These are phyloP conservation scores for Ormia ochracea DNA, from an alignment of 2,888 invertebrate species.

Conservation along the genomic window DNA sequence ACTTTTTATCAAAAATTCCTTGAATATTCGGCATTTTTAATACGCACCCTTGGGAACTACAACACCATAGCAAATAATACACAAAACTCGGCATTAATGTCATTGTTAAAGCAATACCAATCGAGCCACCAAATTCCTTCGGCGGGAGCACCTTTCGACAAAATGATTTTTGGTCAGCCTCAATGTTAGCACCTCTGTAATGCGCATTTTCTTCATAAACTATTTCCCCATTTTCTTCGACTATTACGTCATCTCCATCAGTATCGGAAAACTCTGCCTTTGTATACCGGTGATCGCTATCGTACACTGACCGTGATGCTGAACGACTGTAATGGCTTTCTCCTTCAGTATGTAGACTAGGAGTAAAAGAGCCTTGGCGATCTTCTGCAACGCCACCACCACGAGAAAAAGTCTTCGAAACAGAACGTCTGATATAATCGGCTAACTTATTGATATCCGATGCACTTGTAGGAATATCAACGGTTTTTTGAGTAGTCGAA, in stretches of 20 bases:
- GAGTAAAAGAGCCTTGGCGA: constrained; percentile 63
- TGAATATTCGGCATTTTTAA: constrained; percentile 63
- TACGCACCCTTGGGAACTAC: constrained; percentile 61
- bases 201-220: constrained; percentile 64
- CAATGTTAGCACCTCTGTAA: constrained; percentile 68
- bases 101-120: constrained; percentile 69
- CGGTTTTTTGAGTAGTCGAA: constrained; percentile 68
- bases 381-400: constrained; percentile 19
- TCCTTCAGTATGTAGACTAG: constrained; percentile 66
- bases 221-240: constrained; percentile 50
- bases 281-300: constrained; percentile 72
- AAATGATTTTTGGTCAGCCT: constrained; percentile 51
- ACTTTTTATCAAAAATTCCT: constrained; percentile 65
- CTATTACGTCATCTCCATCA: constrained; percentile 42
- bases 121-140: constrained; percentile 72
- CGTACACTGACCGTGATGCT: constrained; percentile 72
- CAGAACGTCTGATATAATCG: constrained; percentile 73
- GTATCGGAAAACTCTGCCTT: constrained; percentile 71
- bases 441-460: constrained; percentile 72
- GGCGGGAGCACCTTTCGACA: constrained; percentile 70
- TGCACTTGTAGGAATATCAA: constrained; percentile 70
- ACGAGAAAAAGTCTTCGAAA: constrained; percentile 70
- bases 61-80: constrained; percentile 74
- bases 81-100: constrained; percentile 67
- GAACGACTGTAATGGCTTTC: constrained; percentile 71